phyloP scores from a whole-genome alignment of 2,888 invertebrate species.

The Platycheirus albimanus region DNA sequence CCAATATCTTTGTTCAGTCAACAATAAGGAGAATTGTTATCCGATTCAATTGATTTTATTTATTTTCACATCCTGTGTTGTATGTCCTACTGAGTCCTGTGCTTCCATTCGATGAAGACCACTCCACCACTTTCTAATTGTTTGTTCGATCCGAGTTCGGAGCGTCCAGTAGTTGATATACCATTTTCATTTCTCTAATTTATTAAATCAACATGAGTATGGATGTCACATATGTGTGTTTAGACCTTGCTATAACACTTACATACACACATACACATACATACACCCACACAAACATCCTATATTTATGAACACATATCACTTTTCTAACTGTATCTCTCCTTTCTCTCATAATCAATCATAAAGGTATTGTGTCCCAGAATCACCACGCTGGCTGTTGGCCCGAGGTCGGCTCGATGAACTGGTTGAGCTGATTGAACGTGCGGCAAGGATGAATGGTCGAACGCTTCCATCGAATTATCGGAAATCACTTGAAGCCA shows the following conservation, averaged over 20 bases:
- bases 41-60: constrained; percentile 69
- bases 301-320: constrained; percentile 21
- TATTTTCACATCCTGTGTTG: constrained; percentile 51
- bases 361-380: constrained; percentile 89
- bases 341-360: constrained; percentile 61
- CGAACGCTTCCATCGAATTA: constrained; percentile 86
- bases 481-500: constrained; percentile 85
- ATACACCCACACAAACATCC: neutral
- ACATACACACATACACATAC: neutral
- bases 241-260: constrained; percentile 16
- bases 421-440: constrained; percentile 86
- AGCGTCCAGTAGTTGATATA: constrained; percentile 39
- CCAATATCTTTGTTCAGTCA: constrained; percentile 67
- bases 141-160: constrained; percentile 21
- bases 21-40: constrained; percentile 65
- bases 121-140: constrained; percentile 50
- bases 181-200: constrained; percentile 71
- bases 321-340: neutral
- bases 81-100: neutral
- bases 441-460: constrained; percentile 87
- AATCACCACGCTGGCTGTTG: constrained; percentile 90
- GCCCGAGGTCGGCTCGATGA: constrained; percentile 88
- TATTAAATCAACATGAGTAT: constrained; percentile 67
- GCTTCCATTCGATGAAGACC: constrained; percentile 5
- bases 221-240: constrained; percentile 10